phyloP scores from a whole-genome alignment of 2,797 vertebrate species.

The Gadopsis marmoratus region DNA sequence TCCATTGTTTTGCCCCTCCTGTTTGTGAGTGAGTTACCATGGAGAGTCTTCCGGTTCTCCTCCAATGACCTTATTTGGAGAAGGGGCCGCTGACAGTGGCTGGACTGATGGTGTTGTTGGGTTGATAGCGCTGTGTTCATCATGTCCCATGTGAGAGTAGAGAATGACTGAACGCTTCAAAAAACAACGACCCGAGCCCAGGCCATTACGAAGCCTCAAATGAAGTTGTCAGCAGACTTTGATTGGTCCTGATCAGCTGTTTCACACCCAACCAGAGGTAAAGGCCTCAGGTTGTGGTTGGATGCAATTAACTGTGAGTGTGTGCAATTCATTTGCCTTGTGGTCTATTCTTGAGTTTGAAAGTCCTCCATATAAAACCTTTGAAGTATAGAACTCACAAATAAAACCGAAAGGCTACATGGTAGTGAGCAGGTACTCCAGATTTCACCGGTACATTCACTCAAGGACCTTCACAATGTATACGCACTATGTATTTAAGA shows the following conservation, averaged over 20 bases:
- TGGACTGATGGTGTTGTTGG: constrained; percentile 22
- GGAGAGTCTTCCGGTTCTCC: constrained; percentile 70
- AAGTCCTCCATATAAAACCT: constrained; percentile 4
- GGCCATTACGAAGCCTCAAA: constrained; percentile 9
- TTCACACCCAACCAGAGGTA: constrained; percentile 31
- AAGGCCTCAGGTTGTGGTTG: constrained; percentile 34
- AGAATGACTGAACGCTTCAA: constrained; percentile 23
- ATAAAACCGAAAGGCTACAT: neutral
- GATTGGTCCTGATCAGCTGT: constrained; percentile 34
- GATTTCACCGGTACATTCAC: constrained; percentile 2
- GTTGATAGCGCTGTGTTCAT: constrained; percentile 8
- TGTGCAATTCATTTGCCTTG: constrained; percentile 34
- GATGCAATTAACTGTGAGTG: constrained; percentile 28
- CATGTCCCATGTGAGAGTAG: constrained; percentile 33
- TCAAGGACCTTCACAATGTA: neutral
- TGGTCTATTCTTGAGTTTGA: constrained; percentile 19
- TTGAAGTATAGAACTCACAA: neutral
- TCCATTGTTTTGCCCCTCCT: constrained; percentile 68
- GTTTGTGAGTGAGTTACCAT: constrained; percentile 73
- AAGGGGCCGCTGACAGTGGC: constrained; percentile 49
- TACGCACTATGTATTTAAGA: constrained; percentile 2
- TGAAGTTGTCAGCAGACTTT: constrained; percentile 34
- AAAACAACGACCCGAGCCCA: constrained; percentile 19
- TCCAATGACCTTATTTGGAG: constrained; percentile 68
- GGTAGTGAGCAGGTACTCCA: constrained; percentile 8